phyloP scores from a whole-genome alignment of 2,888 invertebrate genomes.

The Piscicola geometra region DNA sequence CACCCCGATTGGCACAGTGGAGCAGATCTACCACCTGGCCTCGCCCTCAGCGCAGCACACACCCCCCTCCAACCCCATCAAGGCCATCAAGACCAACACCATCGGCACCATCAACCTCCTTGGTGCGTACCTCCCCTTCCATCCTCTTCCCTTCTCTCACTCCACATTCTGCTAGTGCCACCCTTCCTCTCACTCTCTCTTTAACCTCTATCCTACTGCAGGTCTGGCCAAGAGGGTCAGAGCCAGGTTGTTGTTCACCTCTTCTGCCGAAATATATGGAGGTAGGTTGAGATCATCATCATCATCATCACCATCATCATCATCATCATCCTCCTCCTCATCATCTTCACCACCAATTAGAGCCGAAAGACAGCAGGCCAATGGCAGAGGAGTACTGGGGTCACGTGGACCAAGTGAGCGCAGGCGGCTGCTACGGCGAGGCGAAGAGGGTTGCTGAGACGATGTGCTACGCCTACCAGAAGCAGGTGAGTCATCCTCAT shows the following conservation, averaged over 20 bases:
- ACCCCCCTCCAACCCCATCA: background rate
- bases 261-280: slow-evolving; percentile 97
- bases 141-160: background rate
- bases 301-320: too few species aligned
- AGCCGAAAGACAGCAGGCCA: slow-evolving; percentile 95
- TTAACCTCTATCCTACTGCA: too few species aligned
- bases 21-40: slow-evolving; percentile 7
- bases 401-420: slow-evolving; percentile 89
- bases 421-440: slow-evolving; percentile 93
- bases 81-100: slow-evolving; percentile 4
- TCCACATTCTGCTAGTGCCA: background rate
- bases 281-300: slow-evolving; percentile 44
- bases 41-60: background rate
- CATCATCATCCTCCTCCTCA: too few species aligned
- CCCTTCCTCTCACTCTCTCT: background rate
- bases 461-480: slow-evolving; percentile 88
- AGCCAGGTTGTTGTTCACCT: slow-evolving; percentile 87
- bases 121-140: background rate
- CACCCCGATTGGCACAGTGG: too few species aligned
- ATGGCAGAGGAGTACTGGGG: slow-evolving; percentile 98
- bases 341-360: slow-evolving; percentile 58
- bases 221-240: slow-evolving; percentile 86
- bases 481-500: slow-evolving; percentile 61
- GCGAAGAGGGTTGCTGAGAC: slow-evolving; percentile 98
- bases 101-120: background rate